phyloP scores from a whole-genome alignment of 1,140 invertebrate genomes.

The Drosophila paulistorum region DNA sequence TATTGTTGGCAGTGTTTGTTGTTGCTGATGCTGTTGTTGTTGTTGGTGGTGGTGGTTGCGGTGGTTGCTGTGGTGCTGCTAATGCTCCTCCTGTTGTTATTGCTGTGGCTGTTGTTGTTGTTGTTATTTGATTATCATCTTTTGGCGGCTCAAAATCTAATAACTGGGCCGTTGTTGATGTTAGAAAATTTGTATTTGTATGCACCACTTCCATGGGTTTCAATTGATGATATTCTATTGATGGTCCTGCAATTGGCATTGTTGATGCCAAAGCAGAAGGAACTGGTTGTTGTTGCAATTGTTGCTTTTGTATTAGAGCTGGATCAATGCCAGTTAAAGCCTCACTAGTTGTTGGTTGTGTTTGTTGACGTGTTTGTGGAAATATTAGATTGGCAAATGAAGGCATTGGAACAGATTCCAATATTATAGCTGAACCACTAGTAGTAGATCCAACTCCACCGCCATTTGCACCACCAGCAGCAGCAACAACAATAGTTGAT shows the following conservation, averaged over 20 bases:
- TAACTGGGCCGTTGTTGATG: slow-evolving; percentile 57
- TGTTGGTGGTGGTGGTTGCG: background rate
- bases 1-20: slow-evolving; percentile 16
- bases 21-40: slow-evolving; percentile 16
- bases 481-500: slow-evolving; percentile 20
- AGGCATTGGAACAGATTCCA: slow-evolving; percentile 70
- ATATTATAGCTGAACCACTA: slow-evolving; percentile 34
- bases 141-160: slow-evolving; percentile 60
- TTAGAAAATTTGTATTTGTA: slow-evolving; percentile 40
- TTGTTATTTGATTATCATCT: slow-evolving; percentile 43
- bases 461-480: background rate
- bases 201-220: slow-evolving; percentile 46
- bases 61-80: slow-evolving; percentile 19
- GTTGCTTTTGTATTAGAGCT: slow-evolving; percentile 43
- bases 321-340: slow-evolving; percentile 48
- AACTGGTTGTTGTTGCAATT: slow-evolving; percentile 21
- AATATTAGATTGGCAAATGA: slow-evolving; percentile 71
- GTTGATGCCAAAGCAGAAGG: slow-evolving; percentile 24
- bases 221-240: slow-evolving; percentile 65
- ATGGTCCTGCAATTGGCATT: slow-evolving; percentile 7
- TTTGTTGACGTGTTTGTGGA: slow-evolving; percentile 30
- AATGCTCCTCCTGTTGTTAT: slow-evolving; percentile 32
- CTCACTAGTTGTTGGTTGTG: slow-evolving; percentile 3
- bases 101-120: slow-evolving; percentile 32
- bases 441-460: background rate